These are phyloP conservation scores for Tricholauxania praeusta DNA, from an alignment of 2,888 invertebrate genomes.

Conservation along the genomic window DNA sequence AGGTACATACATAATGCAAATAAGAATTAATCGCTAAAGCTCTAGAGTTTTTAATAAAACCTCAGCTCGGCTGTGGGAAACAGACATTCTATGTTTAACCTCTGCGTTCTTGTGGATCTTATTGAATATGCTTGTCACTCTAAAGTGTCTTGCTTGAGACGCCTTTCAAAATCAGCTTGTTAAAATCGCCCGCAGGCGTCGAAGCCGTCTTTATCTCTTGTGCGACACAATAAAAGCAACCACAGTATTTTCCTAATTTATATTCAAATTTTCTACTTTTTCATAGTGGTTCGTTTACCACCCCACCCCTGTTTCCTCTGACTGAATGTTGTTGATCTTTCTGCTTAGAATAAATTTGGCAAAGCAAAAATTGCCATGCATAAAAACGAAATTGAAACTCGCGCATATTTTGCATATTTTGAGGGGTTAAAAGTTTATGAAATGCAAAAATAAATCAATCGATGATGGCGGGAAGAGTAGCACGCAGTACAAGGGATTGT, in stretches of 20 bases:
- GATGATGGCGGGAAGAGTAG: not conserved
- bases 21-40: not conserved
- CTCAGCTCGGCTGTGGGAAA: conserved; percentile 25
- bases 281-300: not conserved
- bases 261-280: conserved; percentile 54
- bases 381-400: conserved; percentile 45
- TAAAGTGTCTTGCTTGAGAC: conserved; percentile 18
- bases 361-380: conserved; percentile 30
- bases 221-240: not conserved
- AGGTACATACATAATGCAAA: not conserved
- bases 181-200: conserved; percentile 12
- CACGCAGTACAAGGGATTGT: not conserved
- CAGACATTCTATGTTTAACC: too few species aligned
- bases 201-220: not conserved
- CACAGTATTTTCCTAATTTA: conserved; percentile 54
- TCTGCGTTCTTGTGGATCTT: not conserved
- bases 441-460: conserved; percentile 18
- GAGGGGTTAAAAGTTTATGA: conserved; percentile 22
- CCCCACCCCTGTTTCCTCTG: not conserved
- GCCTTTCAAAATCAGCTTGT: not conserved
- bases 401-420: conserved; percentile 58
- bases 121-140: conserved; percentile 15
- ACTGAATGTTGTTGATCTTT: conserved; percentile 51
- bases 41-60: not conserved
- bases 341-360: conserved; percentile 41